Percentiles rank a stretch among this genome's conserved stretches.
Conservation (phyloP, 2,888 invertebrate species). For the Platycnemis pennipes region DNA sequence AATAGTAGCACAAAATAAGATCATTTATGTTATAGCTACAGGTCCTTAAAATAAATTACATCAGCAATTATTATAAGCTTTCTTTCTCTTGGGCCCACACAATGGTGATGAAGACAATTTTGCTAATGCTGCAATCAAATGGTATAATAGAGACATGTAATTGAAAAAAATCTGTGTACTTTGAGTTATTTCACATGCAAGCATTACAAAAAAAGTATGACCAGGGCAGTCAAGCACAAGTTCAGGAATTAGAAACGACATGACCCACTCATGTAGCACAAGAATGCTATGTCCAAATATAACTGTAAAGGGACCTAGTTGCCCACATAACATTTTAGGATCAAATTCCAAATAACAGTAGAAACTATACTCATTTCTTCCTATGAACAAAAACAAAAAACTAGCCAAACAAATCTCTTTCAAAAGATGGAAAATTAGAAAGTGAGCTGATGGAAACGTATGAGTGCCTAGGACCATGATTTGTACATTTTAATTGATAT, state of each 20-base stretch:
- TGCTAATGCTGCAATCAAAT: constrained; percentile 60
- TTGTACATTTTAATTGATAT: constrained; percentile 50
- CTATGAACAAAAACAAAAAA: not conserved
- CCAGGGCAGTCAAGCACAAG: constrained; percentile 19
- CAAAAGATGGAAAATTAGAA: not conserved
- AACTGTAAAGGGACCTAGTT: not conserved
- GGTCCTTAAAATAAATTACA: constrained; percentile 40
- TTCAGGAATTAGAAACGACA: not conserved
- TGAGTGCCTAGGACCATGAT: not conserved
- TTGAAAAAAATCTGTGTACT: not conserved
- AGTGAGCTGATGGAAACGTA: not conserved
- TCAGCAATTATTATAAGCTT: not conserved
- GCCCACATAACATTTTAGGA: not conserved
- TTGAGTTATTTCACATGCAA: constrained; percentile 45
- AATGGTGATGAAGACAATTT: constrained; percentile 49
- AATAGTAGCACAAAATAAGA: constrained; percentile 30
- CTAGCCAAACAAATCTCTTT: not conserved
- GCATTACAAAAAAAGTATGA: not conserved
- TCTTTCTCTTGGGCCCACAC: constrained; percentile 58
- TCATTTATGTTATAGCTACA: constrained; percentile 25
- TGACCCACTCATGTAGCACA: not conserved
- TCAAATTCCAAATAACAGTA: not conserved
- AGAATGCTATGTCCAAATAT: not conserved
- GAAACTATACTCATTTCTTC: not conserved
- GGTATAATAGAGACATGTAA: constrained; percentile 38